Conservation (phyloP, 2,113 vertebrate genomes). For the Pipra filicauda region DNA sequence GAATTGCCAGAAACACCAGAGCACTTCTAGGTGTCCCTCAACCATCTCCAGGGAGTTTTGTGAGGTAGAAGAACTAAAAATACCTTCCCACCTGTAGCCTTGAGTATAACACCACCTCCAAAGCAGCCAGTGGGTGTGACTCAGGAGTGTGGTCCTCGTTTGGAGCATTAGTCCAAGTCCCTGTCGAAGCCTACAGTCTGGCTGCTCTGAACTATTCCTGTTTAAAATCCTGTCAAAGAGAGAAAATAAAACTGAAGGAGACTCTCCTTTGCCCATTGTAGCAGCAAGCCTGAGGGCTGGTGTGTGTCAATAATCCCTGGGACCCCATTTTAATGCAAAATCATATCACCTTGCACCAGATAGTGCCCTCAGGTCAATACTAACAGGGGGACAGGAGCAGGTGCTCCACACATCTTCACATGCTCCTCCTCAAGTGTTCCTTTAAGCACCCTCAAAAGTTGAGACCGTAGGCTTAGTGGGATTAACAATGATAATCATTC, state of each 20-base stretch:
- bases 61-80: background rate
- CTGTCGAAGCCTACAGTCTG: background rate
- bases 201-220: background rate
- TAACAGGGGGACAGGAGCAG: background rate
- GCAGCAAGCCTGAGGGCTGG: background rate
- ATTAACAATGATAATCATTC: background rate
- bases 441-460: background rate
- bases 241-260: background rate
- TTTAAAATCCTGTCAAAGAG: background rate
- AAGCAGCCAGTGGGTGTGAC: background rate
- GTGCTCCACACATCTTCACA: background rate
- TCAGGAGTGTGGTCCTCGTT: background rate
- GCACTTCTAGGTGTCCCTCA: background rate
- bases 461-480: background rate
- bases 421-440: background rate
- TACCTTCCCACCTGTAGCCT: background rate
- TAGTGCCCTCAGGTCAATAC: background rate
- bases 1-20: background rate
- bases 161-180: fast-evolving
- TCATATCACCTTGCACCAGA: background rate
- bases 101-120: background rate
- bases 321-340: background rate
- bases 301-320: background rate
- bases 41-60: background rate
- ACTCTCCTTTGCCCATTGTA: background rate